Evolutionary conservation across 2,888 invertebrate genomes (phyloP), one percentile per base, ranked within the genome.

Genomic region (Mythimna vitellina): DNA sequence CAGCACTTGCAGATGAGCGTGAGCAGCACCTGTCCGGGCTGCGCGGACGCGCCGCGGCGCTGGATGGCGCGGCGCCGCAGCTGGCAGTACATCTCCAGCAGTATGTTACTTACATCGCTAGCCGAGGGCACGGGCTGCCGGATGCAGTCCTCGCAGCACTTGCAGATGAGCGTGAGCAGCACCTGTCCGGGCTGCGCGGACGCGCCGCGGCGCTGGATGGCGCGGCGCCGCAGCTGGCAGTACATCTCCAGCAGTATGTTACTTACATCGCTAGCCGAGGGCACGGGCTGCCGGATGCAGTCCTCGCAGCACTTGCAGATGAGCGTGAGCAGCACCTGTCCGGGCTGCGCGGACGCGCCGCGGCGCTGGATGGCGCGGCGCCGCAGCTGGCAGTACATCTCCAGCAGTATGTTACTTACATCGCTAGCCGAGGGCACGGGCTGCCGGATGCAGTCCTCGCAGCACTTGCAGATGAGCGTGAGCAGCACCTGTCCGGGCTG

Each of bases 201-300:
- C 88, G 93, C 96, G 80, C 92, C 97, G 95, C 93, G 94, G 66
- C 92, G 97, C 92, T 95, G 97, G 95, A 92, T 97, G 92, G 91
- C 97, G 81, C 97, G 96, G 57, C 98, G 96, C 92, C 98, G 98
- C 88, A 98, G 94, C 96, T 98, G 98, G 91, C 98, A 98, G 94
- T 98, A 98, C 97, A 99, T 98, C 97, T 99, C 98, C 87, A 98
- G 98, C 82, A 99, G 96, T n/a, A n/a, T n/a, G n/a, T n/a, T n/a
- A n/a, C n/a, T 94, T 89, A 98, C 98, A 96, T 99, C 98, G 69
- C 98, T 97, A 66, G 98, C 96, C 65, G 98, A 98, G 88, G 98
- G 98, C 84, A 98, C 97, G 9, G 98, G 98, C 83, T 98, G 97
- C 84, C 97, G 97, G 84, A 99, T 97, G 93, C 98, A 98, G 91